Conservation (phyloP, 1,140 invertebrate species). For the Eumeta japonica region DNA sequence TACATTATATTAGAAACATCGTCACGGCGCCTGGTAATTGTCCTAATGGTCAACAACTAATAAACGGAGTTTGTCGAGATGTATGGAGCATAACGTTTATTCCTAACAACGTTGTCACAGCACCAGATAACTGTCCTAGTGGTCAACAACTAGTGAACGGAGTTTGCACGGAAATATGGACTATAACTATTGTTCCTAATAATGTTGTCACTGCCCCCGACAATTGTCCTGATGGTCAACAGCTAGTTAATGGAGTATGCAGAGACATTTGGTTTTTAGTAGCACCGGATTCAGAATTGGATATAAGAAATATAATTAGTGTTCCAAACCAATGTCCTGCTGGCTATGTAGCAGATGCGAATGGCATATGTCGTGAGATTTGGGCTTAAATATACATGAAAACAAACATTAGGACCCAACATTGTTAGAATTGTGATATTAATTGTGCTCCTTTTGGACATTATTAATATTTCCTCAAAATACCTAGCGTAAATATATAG, state of each 20-base stretch:
- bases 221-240: conserved; percentile 15
- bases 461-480: too few species aligned
- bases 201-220: conserved; percentile 15
- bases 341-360: conserved; percentile 27
- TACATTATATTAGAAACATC: conserved; percentile 17
- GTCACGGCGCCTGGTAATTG: conserved; percentile 11
- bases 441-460: too few species aligned
- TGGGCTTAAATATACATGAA: too few species aligned
- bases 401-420: too few species aligned
- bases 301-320: conserved; percentile 22
- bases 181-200: not conserved
- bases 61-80: conserved; percentile 10
- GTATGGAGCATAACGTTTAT: conserved; percentile 7
- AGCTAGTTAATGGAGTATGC: conserved; percentile 17
- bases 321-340: conserved; percentile 32
- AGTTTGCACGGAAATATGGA: conserved; percentile 6
- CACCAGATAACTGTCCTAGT: conserved; percentile 3
- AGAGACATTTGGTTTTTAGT: conserved; percentile 21
- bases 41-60: conserved; percentile 3
- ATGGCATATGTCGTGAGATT: conserved; percentile 26
- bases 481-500: too few species aligned
- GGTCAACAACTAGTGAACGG: conserved; percentile 5
- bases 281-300: too few species aligned
- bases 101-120: conserved; percentile 4
- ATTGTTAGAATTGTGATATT: too few species aligned